phyloP scores from a whole-genome alignment of 2,113 vertebrate genomes.

The Noctilio leporinus region DNA sequence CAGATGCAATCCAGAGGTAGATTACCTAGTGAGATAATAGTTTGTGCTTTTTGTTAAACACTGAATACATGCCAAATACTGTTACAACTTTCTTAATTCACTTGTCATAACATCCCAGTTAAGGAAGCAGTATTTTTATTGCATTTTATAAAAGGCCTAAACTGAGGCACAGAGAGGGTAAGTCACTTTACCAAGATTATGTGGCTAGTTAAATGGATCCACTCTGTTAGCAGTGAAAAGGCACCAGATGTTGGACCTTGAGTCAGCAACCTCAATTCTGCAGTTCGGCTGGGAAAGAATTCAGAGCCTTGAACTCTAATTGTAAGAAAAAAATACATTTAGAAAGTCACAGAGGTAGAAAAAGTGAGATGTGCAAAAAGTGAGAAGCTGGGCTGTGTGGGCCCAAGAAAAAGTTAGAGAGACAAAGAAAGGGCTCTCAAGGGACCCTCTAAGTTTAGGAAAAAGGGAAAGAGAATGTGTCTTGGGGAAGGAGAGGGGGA shows the following conservation, averaged over 20 bases:
- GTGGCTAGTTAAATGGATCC: neutral
- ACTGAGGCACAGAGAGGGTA: neutral
- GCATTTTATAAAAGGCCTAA: neutral
- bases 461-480: neutral
- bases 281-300: too few species aligned
- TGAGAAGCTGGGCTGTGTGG: too few species aligned
- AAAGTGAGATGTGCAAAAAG: too few species aligned
- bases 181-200: neutral
- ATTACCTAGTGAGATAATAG: neutral
- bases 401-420: too few species aligned
- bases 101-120: neutral
- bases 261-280: neutral
- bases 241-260: neutral
- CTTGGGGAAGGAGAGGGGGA: neutral
- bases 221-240: neutral
- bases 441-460: neutral
- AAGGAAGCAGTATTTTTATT: conserved; percentile 1
- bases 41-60: neutral
- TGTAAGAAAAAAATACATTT: too few species aligned
- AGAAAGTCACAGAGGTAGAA: too few species aligned
- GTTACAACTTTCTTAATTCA: neutral
- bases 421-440: neutral
- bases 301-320: too few species aligned
- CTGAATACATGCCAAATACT: neutral
- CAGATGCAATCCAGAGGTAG: neutral